Base-by-base conservation (phyloP, 2,888 invertebrate species). In the Gnatocerus cornutus region DNA sequence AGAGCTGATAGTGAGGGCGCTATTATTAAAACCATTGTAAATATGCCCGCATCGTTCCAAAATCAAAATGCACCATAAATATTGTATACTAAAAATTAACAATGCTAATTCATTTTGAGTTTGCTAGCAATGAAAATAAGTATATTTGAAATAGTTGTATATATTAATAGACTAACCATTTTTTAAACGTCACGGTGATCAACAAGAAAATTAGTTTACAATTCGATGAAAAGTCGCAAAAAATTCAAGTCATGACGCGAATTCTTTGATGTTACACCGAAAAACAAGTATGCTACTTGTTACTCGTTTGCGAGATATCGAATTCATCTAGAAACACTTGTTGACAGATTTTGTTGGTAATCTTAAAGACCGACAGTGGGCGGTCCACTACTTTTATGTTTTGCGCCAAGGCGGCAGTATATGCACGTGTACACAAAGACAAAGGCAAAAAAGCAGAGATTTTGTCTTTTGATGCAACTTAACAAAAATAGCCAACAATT, bases 311-410 rank as follows among this genome's bases (percentile, higher is more conserved):
- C 30, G 50, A 56, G 52, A 37, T 43, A 50, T 67, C 58, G 30
- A 67, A 67, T 67, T 52, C 59, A 50, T 59, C 33, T 62, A 56
- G 55, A 68, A 65, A 68, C 68, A 70, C 62, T 70, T 67, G 70
- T 70, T 70, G 70, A 70, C 70, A 70, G 70, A 70, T 67, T 70
- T 66, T 63, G 48, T 45, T 61, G 59, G 61, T 70, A 70, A 66
- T 61, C 52, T 56, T 56, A 69, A 30, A 58, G 62, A 50, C 43
- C 62, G 62, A 59, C 69, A 61, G 69, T 69, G 39, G 69, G 69
- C 69, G 69, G 65, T 62, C 53, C 61, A 39, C 43, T 53, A 64
- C 41, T 68, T 45, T 61, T 59, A 61, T 46, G 39, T 62, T 45
- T 10, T 30, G 50, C 45, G 55, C 30, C 59, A 67, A 61, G 50